Percentiles rank a stretch among this genome's conserved stretches.
Evolutionary conservation across 1,140 invertebrate genomes (phyloP).

Genomic region (Caenorhabditis elegans): DNA sequence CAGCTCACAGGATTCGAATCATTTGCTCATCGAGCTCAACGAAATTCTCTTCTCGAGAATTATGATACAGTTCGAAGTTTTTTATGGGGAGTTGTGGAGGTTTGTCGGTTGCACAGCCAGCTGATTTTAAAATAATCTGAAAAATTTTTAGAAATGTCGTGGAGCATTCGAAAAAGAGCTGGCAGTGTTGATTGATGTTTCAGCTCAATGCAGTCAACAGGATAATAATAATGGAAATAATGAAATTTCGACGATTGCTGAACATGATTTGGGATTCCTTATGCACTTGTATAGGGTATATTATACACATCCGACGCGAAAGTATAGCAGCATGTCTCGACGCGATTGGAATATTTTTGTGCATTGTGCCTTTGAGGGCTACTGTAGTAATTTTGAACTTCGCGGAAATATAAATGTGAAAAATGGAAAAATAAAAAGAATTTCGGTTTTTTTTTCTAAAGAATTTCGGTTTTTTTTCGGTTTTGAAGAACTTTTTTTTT

Average conservation of each 20-base stretch:
- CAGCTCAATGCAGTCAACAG: slow-evolving; percentile 35
- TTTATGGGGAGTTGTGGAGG: slow-evolving; percentile 53
- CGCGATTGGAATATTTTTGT: no score
- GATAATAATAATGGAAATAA: slow-evolving; percentile 20
- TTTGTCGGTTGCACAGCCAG: background rate
- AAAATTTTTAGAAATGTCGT: slow-evolving; percentile 22
- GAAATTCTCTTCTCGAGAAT: slow-evolving; percentile 53
- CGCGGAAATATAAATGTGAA: no score
- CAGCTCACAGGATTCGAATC: slow-evolving; percentile 61
- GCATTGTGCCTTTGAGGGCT: no score
- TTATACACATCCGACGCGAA: no score
- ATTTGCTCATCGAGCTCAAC: slow-evolving; percentile 62
- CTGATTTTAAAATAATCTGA: background rate
- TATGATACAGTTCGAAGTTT: slow-evolving; percentile 61
- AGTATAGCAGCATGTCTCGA: no score
- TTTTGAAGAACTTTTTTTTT: no score
- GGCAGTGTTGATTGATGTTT: slow-evolving; percentile 41
- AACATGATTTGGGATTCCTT: slow-evolving; percentile 3
- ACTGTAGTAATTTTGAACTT: no score
- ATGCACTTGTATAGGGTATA: background rate
- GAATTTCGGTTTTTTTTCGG: no score
- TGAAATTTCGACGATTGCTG: background rate
- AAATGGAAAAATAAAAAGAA: no score
- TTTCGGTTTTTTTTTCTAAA: no score
- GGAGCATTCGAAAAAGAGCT: slow-evolving; percentile 28